Conservation (phyloP, 2,888 invertebrate genomes). For the Omphaloscelis lunosa region DNA sequence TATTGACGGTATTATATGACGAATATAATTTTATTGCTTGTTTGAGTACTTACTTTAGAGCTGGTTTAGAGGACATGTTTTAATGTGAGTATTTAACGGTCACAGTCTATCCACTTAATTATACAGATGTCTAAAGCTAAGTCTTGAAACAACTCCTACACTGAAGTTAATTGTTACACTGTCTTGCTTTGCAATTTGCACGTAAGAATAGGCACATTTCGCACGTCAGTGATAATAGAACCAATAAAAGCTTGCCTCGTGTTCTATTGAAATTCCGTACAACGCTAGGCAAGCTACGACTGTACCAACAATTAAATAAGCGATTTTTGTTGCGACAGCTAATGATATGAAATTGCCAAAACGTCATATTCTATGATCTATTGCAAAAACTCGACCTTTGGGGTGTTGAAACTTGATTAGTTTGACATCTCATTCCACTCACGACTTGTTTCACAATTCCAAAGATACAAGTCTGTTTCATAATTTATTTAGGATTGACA, state of each 20-base stretch:
- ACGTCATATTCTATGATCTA: slow-evolving; percentile 12
- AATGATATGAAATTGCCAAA: slow-evolving; percentile 43
- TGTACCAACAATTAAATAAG: neutral
- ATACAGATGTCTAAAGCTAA: neutral
- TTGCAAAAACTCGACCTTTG: slow-evolving; percentile 42
- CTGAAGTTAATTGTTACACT: neutral
- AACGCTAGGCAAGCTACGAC: neutral
- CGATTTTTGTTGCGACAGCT: neutral
- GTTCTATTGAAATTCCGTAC: neutral
- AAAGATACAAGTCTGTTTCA: neutral
- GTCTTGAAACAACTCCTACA: neutral
- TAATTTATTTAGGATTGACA: neutral
- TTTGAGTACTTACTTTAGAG: slow-evolving; percentile 33
- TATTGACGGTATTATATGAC: slow-evolving; percentile 71
- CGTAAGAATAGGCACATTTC: neutral
- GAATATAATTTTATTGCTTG: slow-evolving; percentile 56
- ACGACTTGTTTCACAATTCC: slow-evolving; percentile 46
- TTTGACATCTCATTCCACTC: slow-evolving; percentile 56
- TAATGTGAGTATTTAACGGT: neutral
- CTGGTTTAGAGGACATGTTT: slow-evolving; percentile 35
- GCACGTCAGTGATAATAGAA: neutral
- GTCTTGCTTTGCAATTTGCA: neutral
- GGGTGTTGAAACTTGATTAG: slow-evolving; percentile 51
- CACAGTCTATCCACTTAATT: neutral
- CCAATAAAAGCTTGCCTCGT: neutral